A percentile compares a stretch with the other conserved stretches of the same genome.
Evolutionary conservation across 2,113 vertebrate species (phyloP).

Genomic region (Erythrolamprus reginae): DNA sequence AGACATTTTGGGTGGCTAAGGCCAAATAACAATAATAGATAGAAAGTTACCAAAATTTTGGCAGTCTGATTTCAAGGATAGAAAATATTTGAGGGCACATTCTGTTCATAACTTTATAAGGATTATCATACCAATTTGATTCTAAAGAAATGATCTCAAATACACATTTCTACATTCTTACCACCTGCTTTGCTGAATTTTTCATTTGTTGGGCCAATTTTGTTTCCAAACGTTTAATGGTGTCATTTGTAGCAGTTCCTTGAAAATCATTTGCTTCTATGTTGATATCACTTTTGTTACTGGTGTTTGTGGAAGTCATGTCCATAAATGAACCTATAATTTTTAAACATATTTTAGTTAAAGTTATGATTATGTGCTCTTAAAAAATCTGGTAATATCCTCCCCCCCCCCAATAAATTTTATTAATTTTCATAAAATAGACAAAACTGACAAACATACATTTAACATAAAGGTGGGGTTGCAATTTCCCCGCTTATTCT

Average conservation of each 20-base stretch:
- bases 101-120: neutral
- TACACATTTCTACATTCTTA: constrained; percentile 41
- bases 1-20: neutral
- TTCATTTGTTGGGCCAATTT: constrained; percentile 85
- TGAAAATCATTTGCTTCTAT: constrained; percentile 85
- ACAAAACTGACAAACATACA: too few species aligned
- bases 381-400: neutral
- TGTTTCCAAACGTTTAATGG: constrained; percentile 91
- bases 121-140: neutral
- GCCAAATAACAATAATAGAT: neutral
- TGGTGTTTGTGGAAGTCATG: constrained; percentile 86
- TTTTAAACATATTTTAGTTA: neutral
- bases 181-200: constrained; percentile 74
- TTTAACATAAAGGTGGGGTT: too few species aligned
- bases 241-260: constrained; percentile 88
- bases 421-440: too few species aligned
- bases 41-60: neutral
- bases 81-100: neutral
- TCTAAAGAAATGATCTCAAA: neutral
- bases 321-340: constrained; percentile 86
- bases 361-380: neutral
- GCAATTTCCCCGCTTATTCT: too few species aligned
- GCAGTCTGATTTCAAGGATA: neutral
- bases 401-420: too few species aligned
- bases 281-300: constrained; percentile 90